phyloP scores from a whole-genome alignment of 2,113 vertebrate genomes.

The Diadophis punctatus region DNA sequence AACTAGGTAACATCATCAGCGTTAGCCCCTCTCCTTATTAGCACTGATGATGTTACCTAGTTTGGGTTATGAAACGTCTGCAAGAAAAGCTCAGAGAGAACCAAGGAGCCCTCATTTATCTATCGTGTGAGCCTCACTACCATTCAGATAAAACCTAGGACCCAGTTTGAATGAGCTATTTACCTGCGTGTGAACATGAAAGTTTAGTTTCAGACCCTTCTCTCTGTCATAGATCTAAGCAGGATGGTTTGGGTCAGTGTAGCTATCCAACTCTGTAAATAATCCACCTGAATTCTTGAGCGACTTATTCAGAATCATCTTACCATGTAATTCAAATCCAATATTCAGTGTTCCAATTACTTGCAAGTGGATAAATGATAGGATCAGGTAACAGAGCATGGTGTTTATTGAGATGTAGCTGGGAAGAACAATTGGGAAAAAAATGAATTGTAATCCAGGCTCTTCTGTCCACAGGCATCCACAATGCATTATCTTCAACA shows the following conservation, averaged over 20 bases:
- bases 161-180: not conserved
- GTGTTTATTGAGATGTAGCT: slow-evolving; percentile 57
- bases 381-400: slow-evolving; percentile 53
- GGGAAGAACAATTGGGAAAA: slow-evolving; percentile 51
- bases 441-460: slow-evolving; percentile 56
- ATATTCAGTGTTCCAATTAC: slow-evolving; percentile 54
- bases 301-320: slow-evolving; percentile 35
- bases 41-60: not conserved
- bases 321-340: slow-evolving; percentile 50
- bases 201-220: not conserved
- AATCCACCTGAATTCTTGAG: slow-evolving; percentile 20
- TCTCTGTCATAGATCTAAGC: not conserved
- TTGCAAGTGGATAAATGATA: slow-evolving; percentile 30
- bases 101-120: not conserved
- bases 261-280: not conserved
- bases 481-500: slow-evolving; percentile 46
- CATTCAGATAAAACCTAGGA: not conserved
- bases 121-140: not conserved
- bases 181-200: not conserved
- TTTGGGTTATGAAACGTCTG: not conserved
- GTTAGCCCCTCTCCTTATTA: not conserved
- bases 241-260: not conserved
- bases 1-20: not conserved
- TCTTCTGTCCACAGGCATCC: slow-evolving; percentile 39
- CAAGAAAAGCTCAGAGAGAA: not conserved